Conservation (phyloP, 1,140 invertebrate genomes). For the Maniola jurtina region DNA sequence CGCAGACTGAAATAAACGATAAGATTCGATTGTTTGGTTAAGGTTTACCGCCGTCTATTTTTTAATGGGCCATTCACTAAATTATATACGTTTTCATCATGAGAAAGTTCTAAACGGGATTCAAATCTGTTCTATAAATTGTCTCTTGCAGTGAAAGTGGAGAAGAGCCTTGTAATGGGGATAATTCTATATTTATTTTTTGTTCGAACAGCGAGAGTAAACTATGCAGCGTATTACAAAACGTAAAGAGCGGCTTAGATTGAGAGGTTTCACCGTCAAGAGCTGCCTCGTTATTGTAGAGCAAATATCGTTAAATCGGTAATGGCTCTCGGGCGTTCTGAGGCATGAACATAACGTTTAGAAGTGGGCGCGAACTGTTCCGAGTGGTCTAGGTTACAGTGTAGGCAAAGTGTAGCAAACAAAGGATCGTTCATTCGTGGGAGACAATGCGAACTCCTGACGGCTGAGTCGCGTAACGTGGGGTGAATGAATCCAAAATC, state of each 20-base stretch:
- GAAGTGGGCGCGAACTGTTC: slow-evolving; percentile 56
- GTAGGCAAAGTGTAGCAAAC: slow-evolving; percentile 62
- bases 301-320: slow-evolving; percentile 59
- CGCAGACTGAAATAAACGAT: slow-evolving; percentile 50
- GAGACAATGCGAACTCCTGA: slow-evolving; percentile 60
- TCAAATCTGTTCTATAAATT: slow-evolving; percentile 59
- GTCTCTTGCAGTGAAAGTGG: slow-evolving; percentile 63
- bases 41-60: slow-evolving; percentile 56
- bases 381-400: slow-evolving; percentile 57
- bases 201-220: slow-evolving; percentile 18
- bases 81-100: slow-evolving; percentile 69
- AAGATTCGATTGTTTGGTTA: slow-evolving; percentile 59
- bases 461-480: slow-evolving; percentile 51
- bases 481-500: slow-evolving; percentile 65
- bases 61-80: slow-evolving; percentile 64
- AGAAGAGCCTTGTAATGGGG: slow-evolving; percentile 23
- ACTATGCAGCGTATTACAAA: slow-evolving; percentile 31
- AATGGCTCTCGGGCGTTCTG: slow-evolving; percentile 45
- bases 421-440: slow-evolving; percentile 66
- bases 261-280: slow-evolving; percentile 44
- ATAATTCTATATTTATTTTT: slow-evolving; percentile 20
- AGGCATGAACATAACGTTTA: slow-evolving; percentile 47
- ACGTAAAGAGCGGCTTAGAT: slow-evolving; percentile 32
- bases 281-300: slow-evolving; percentile 50
- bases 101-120: slow-evolving; percentile 68